Conservation (phyloP, 2,113 vertebrate species). For the Excalfactoria chinensis region DNA sequence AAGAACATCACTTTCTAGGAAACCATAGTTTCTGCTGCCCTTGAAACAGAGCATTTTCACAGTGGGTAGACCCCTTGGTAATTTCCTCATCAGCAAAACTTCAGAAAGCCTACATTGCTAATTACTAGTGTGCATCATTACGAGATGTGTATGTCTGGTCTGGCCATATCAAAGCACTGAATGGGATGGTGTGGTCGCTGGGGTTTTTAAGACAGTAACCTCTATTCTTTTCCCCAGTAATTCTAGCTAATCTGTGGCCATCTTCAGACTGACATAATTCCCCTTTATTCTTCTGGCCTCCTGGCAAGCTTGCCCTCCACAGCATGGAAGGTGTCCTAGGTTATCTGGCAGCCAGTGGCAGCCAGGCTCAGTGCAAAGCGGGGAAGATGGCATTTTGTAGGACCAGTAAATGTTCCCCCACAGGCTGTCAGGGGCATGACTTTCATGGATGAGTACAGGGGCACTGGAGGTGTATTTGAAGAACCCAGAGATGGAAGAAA, state of each 20-base stretch:
- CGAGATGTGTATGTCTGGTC: neutral
- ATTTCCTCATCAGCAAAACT: neutral
- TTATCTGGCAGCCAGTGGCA: neutral
- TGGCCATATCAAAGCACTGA: neutral
- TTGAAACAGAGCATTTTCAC: neutral
- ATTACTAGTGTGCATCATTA: neutral
- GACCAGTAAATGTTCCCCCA: neutral
- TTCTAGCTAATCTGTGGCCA: neutral
- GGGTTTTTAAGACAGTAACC: neutral
- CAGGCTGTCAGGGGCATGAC: rapidly evolving
- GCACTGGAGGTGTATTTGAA: neutral
- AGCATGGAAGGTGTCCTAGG: neutral
- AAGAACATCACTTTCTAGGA: neutral
- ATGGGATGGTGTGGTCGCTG: neutral
- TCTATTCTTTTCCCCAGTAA: neutral
- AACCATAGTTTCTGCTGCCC: neutral
- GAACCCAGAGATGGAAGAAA: neutral
- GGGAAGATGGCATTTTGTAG: neutral
- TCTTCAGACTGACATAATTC: neutral
- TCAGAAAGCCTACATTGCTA: neutral
- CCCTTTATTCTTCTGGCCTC: neutral
- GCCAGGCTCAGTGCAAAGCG: neutral
- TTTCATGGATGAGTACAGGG: neutral
- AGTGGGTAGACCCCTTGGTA: neutral
- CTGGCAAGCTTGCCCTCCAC: neutral